Percentiles rank a stretch among this genome's conserved stretches.
These are phyloP conservation scores for Patiria pectinifera DNA, from an alignment of 53 echinoderm and acorn worm species.

Conservation along the genomic window DNA sequence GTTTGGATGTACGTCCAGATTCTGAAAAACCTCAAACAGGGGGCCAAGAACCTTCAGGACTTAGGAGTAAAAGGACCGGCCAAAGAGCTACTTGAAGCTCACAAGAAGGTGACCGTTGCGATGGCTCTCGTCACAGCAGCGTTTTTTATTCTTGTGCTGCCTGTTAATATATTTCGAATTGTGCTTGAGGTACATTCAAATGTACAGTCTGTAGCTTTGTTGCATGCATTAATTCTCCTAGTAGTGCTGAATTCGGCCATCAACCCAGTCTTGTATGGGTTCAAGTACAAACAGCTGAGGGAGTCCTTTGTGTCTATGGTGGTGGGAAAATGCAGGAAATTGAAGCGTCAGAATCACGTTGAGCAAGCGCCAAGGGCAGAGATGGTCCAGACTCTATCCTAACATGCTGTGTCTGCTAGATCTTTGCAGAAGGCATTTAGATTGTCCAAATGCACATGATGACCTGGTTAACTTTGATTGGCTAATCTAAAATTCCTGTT, in stretches of 20 bases:
- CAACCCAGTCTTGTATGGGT: constrained; percentile 54
- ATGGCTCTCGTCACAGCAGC: constrained; percentile 31
- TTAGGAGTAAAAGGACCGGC: constrained; percentile 34
- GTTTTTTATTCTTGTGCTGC: constrained; percentile 50
- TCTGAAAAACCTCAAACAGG: constrained; percentile 25
- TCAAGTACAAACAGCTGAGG: constrained; percentile 31
- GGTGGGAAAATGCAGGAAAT: not conserved
- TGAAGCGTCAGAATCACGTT: not conserved
- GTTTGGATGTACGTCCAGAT: constrained; percentile 41
- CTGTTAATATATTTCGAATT: not conserved
- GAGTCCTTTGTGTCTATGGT: constrained; percentile 38
- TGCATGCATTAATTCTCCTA: not conserved
- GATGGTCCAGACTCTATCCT: no score
- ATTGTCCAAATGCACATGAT: not conserved
- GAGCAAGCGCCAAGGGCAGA: not conserved
- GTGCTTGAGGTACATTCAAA: not conserved
- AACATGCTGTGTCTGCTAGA: not conserved
- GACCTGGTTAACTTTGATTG: not conserved
- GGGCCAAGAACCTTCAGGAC: not conserved
- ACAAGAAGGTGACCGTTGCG: constrained; percentile 42
- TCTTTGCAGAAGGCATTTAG: not conserved
- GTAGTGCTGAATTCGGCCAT: constrained; percentile 32
- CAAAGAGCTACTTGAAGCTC: constrained; percentile 29
- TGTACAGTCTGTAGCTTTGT: not conserved
- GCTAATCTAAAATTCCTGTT: no score